A percentile compares a stretch with the other conserved stretches of the same genome.
phyloP scores from a whole-genome alignment of 2,888 invertebrate genomes.

The Epirrhoe tristata region DNA sequence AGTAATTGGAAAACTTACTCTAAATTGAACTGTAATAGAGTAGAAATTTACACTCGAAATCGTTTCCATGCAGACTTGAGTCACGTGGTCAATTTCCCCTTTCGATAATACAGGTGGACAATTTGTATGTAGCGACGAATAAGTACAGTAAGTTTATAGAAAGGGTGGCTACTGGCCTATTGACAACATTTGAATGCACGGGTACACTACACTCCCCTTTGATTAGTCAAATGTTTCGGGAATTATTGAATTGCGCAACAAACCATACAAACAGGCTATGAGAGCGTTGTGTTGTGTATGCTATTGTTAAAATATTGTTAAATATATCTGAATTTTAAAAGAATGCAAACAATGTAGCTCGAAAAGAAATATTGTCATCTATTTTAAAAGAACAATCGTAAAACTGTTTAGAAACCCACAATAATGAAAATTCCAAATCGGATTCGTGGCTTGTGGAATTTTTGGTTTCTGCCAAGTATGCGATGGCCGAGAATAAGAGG shows the following conservation, averaged over 20 bases:
- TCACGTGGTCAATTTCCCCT: conserved; percentile 70
- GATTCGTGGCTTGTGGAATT: conserved; percentile 35
- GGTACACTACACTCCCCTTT: conserved; percentile 22
- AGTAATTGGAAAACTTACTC: conserved; percentile 41
- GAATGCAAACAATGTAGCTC: conserved; percentile 22
- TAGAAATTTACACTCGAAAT: conserved; percentile 32
- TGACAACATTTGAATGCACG: conserved; percentile 38
- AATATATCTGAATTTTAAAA: conserved; percentile 1
- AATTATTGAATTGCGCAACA: conserved; percentile 24
- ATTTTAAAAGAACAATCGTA: conserved; percentile 39
- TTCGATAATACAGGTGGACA: conserved; percentile 42
- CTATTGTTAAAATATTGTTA: conserved; percentile 8
- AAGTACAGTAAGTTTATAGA: conserved; percentile 18
- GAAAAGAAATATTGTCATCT: conserved; percentile 35
- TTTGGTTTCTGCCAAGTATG: conserved; percentile 38
- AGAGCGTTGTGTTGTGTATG: conserved; percentile 5
- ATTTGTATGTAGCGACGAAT: conserved; percentile 27
- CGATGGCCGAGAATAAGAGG: conserved; percentile 20
- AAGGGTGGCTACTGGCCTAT: conserved; percentile 42
- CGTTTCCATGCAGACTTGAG: conserved; percentile 30
- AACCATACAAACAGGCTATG: conserved; percentile 8
- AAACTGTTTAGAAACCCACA: conserved; percentile 33
- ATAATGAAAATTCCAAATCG: conserved; percentile 33
- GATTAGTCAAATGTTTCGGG: conserved; percentile 23
- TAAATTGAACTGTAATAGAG: conserved; percentile 40